These are phyloP conservation scores for Eupleurogrammus muticus DNA, from an alignment of 2,797 vertebrate genomes.

Conservation along the genomic window DNA sequence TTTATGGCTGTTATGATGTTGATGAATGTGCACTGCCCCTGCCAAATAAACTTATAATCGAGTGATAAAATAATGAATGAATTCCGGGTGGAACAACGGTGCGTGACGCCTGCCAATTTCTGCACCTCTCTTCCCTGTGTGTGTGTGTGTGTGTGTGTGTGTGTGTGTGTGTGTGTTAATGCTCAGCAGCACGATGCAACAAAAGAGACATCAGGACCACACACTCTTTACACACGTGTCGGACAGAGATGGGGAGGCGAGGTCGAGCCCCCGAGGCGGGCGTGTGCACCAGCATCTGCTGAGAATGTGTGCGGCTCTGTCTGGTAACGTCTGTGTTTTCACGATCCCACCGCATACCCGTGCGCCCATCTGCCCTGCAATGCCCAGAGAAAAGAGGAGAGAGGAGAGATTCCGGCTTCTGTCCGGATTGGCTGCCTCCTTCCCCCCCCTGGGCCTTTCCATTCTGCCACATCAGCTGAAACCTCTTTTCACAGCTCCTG, in stretches of 20 bases:
- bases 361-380: constrained; percentile 23
- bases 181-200: constrained; percentile 50
- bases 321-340: constrained; percentile 42
- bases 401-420: constrained; percentile 27
- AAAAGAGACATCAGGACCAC: constrained; percentile 59
- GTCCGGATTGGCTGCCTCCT: constrained; percentile 35
- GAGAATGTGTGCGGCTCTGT: constrained; percentile 25
- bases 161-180: constrained; percentile 15
- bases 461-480: constrained; percentile 83
- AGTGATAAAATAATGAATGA: constrained; percentile 76
- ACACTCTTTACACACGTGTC: constrained; percentile 58
- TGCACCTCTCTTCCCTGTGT: constrained; percentile 39
- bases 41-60: constrained; percentile 77
- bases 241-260: constrained; percentile 37
- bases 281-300: constrained; percentile 31
- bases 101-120: constrained; percentile 67
- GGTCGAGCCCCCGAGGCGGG: constrained; percentile 42
- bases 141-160: constrained; percentile 11
- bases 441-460: constrained; percentile 55
- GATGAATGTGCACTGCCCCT: constrained; percentile 67
- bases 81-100: constrained; percentile 64
- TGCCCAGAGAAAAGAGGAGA: neutral
- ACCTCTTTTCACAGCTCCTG: constrained; percentile 81
- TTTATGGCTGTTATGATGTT: constrained; percentile 72
- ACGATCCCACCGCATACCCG: constrained; percentile 45